A percentile compares a stretch with the other conserved stretches of the same genome.
Evolutionary conservation across 35 echinoderm and acorn worm genomes (phyloP).

Genomic region (Heliocidaris erythrogramma): DNA sequence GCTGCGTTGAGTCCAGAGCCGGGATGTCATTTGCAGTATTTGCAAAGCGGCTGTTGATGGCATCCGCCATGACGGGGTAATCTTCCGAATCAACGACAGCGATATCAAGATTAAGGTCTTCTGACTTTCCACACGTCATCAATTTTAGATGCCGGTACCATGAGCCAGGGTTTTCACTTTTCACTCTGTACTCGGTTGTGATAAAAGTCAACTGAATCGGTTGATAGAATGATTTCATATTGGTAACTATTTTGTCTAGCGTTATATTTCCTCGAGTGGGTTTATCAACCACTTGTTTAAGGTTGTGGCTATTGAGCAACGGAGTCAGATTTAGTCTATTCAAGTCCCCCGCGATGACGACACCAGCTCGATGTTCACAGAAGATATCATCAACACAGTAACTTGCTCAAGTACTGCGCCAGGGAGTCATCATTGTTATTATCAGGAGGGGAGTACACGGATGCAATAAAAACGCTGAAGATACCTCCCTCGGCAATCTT

Average conservation of each 20-base stretch:
- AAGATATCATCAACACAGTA: not conserved
- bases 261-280: not conserved
- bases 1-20: too few species aligned
- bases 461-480: not conserved
- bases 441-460: not conserved
- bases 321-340: not conserved
- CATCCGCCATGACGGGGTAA: too few species aligned
- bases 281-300: too few species aligned
- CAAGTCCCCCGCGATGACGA: not conserved
- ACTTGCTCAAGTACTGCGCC: not conserved
- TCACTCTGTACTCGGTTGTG: too few species aligned
- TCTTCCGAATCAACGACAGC: too few species aligned
- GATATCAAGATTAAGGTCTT: too few species aligned
- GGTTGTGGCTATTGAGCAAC: not conserved
- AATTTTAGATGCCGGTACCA: too few species aligned
- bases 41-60: too few species aligned
- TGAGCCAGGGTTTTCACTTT: too few species aligned
- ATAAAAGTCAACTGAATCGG: not conserved
- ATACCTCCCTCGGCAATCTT: not conserved
- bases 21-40: too few species aligned
- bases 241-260: constrained; percentile 2
- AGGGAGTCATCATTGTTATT: not conserved
- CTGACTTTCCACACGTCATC: too few species aligned
- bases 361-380: not conserved
- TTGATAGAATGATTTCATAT: not conserved